phyloP scores from a whole-genome alignment of 2,888 invertebrate species.

The Acronicta aceris region DNA sequence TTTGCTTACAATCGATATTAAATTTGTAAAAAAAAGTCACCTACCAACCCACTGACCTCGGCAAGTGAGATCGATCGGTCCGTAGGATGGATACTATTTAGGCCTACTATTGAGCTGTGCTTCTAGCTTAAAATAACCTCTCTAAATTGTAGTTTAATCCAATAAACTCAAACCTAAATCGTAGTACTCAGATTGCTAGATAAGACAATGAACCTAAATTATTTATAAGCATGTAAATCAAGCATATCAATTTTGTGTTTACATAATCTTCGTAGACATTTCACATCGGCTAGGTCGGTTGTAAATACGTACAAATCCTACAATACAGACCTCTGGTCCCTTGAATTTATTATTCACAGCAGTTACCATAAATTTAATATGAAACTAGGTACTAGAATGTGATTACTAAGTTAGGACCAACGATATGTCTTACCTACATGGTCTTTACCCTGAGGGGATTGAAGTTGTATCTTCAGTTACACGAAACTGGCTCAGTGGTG shows the following conservation, averaged over 20 bases:
- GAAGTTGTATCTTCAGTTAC: constrained; percentile 32
- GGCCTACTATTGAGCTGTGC: too few relatives aligned
- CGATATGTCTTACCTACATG: constrained; percentile 23
- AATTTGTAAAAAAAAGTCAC: too few relatives aligned
- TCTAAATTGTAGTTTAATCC: not conserved
- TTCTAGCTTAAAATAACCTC: not conserved
- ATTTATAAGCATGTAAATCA: constrained; percentile 7
- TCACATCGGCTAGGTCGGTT: constrained; percentile 2
- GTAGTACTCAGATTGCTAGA: not conserved
- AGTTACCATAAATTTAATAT: constrained; percentile 51
- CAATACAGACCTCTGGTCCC: constrained; percentile 26
- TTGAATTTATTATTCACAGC: constrained; percentile 43
- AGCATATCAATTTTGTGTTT: constrained; percentile 2
- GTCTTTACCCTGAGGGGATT: constrained; percentile 30
- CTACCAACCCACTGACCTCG: too few relatives aligned
- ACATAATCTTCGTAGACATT: constrained; percentile 17
- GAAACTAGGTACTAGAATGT: constrained; percentile 32
- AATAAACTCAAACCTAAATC: not conserved
- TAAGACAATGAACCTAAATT: constrained; percentile 2
- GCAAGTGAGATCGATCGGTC: too few relatives aligned
- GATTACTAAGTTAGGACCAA: constrained; percentile 39
- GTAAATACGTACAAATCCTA: constrained; percentile 27
- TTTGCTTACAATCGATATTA: too few relatives aligned
- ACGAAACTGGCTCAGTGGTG: constrained; percentile 36
- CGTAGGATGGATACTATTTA: too few relatives aligned